Percentiles rank a stretch among this genome's conserved stretches.
These are phyloP conservation scores for Drosophila siamana DNA, from an alignment of 2,888 invertebrate species.

Conservation along the genomic window DNA sequence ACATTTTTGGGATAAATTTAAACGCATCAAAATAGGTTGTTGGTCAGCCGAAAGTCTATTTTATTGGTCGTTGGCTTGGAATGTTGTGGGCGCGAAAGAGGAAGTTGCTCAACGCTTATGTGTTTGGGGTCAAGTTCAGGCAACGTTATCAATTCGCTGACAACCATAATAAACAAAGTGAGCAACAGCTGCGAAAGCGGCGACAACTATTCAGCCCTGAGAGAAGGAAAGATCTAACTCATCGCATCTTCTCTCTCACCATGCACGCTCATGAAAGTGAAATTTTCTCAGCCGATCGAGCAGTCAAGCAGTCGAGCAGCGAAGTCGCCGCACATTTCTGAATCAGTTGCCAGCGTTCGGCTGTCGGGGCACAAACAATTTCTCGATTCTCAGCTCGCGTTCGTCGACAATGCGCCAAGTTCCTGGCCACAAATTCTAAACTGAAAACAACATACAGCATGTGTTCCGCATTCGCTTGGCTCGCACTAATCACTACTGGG, in stretches of 20 bases:
- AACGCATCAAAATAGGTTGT: slow-evolving; percentile 28
- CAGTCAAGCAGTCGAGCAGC: slow-evolving; percentile 21
- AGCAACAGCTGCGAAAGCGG: slow-evolving; percentile 16
- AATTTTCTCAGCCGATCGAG: slow-evolving; percentile 50
- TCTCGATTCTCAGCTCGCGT: slow-evolving; percentile 1
- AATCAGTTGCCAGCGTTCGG: slow-evolving; percentile 64
- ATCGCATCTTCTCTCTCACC: slow-evolving; percentile 6
- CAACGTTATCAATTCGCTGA: slow-evolving; percentile 1
- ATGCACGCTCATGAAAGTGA: slow-evolving; percentile 42
- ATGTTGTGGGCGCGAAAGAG: slow-evolving; percentile 3
- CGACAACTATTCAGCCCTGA: slow-evolving; percentile 10
- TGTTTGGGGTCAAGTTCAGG: slow-evolving; percentile 63
- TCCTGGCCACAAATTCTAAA: slow-evolving; percentile 4
- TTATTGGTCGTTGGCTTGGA: slow-evolving; percentile 44
- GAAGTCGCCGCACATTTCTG: slow-evolving; percentile 26
- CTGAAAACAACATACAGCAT: slow-evolving; percentile 34
- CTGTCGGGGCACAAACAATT: slow-evolving; percentile 62
- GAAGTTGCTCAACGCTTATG: slow-evolving; percentile 21
- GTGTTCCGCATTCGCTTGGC: slow-evolving; percentile 30
- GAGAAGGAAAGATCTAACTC: slow-evolving; percentile 2
- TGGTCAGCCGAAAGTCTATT: slow-evolving; percentile 37
- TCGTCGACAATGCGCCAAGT: slow-evolving; percentile 36
- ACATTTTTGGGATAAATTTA: slow-evolving; percentile 43
- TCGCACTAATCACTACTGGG: slow-evolving; percentile 34
- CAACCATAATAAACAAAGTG: slow-evolving; percentile 8